These are phyloP conservation scores for Dioctria rufipes DNA, from an alignment of 2,888 invertebrate genomes.

Conservation along the genomic window DNA sequence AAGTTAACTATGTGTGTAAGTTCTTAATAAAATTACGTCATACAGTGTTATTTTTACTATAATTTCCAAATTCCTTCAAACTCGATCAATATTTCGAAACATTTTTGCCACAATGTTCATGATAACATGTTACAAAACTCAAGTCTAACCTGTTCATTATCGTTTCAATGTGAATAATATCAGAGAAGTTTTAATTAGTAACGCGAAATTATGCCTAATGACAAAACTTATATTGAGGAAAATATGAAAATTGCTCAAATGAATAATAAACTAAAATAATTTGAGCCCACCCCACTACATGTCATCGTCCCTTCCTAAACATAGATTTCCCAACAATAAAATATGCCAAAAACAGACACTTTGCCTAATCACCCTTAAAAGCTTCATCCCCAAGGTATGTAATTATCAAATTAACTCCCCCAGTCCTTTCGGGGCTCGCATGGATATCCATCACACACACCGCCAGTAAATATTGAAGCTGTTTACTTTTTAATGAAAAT, in stretches of 20 bases:
- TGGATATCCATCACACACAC: conserved; percentile 44
- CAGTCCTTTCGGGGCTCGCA: conserved; percentile 28
- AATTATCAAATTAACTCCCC: conserved; percentile 53
- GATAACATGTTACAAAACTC: too few species aligned
- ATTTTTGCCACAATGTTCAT: too few species aligned
- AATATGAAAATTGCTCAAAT: conserved; percentile 16
- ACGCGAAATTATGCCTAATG: conserved; percentile 24
- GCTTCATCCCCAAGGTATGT: conserved; percentile 49
- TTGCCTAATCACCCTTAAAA: conserved; percentile 53
- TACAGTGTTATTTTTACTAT: too few species aligned
- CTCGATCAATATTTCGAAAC: too few species aligned
- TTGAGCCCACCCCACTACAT: conserved; percentile 20
- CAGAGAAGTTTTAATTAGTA: conserved; percentile 22
- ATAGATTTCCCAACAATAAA: conserved; percentile 47
- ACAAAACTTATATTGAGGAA: conserved; percentile 1
- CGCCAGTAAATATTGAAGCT: conserved; percentile 16
- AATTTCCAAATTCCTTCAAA: too few species aligned
- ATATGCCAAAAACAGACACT: conserved; percentile 52
- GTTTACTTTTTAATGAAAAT: conserved; percentile 42
- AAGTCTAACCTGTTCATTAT: neutral
- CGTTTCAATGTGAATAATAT: neutral
- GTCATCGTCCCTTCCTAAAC: conserved; percentile 33
- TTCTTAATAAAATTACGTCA: too few species aligned
- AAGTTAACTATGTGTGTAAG: too few species aligned
- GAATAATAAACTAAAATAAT: neutral